Base-by-base conservation (phyloP, 2,113 vertebrate species). In the Carlito syrichta region DNA sequence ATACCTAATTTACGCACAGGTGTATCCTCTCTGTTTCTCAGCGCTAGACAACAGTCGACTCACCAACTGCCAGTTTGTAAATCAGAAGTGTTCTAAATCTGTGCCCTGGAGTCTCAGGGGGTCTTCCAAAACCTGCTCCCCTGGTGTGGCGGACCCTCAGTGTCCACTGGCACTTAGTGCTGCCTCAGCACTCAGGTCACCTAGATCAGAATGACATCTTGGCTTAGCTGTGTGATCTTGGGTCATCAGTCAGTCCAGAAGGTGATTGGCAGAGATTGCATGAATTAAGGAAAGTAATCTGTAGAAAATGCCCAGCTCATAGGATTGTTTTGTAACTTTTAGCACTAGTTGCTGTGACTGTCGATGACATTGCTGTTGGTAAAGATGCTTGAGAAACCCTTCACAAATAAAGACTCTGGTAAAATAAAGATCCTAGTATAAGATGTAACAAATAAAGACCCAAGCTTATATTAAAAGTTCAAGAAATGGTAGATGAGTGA, bases 361-460 rank as follows among this genome's bases (percentile, higher is more conserved):
- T 54, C 73, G 52, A 45, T 83, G 73, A 4, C n/a, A n/a, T n/a
- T 43, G 2, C 14, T 58, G 4, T 90, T 58, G 17, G 76, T 86
- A 77, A 76, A 95, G 86, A 89, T 25, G 68, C 16, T 91, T 66
- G 11, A 40, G 43, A 50, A 45, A 22, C 20, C 69, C 43, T 25
- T 8, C 14, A 30, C 52, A 95, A 95, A 82, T 86, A 96, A 78
- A 84, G 48, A 89, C 30, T 8, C 11, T 62, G 19, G 32, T 8
- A 56, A 43, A 40, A 43, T 22, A 43, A 60, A 85, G 43, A 71
- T 32, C 32, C 40, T 60, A 43, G n/a, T n/a, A n/a, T n/a, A n/a
- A n/a, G n/a, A n/a, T n/a, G n/a, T n/a, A n/a, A n/a, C n/a, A 43
- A 40, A 43, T 22, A 43, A 60, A 85, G 43, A 71, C 27, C 32